These are phyloP conservation scores for Cryptomyrus ogoouensis DNA, from an alignment of 2,113 vertebrate species.

Conservation along the genomic window DNA sequence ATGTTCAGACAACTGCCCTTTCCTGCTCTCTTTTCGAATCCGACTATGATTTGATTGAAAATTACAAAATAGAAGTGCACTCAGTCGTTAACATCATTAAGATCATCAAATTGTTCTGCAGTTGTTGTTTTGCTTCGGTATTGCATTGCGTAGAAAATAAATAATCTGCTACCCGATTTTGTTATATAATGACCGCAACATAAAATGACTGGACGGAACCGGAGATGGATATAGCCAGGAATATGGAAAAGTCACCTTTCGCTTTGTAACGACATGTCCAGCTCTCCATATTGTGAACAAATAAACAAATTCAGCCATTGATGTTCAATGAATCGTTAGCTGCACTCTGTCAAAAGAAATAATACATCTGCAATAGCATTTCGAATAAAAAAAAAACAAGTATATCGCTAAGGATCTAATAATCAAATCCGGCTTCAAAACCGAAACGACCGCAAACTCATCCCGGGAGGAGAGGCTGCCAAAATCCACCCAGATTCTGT, in stretches of 20 bases:
- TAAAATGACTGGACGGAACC: neutral
- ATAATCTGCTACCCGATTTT: neutral
- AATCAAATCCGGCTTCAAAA: neutral
- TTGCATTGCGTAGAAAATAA: neutral
- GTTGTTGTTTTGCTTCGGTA: neutral
- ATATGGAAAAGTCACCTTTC: slow-evolving; percentile 2
- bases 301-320: neutral
- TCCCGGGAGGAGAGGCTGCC: neutral
- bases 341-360: neutral
- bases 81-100: neutral
- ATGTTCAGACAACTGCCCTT: neutral
- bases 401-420: neutral
- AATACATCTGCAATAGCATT: neutral
- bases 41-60: neutral
- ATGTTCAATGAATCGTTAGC: neutral
- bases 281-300: neutral
- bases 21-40: neutral
- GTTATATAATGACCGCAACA: slow-evolving; percentile 7
- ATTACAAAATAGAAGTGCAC: neutral
- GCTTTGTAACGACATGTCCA: neutral
- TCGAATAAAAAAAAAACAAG: neutral
- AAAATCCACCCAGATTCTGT: neutral
- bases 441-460: neutral
- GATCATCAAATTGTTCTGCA: neutral
- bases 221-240: neutral